phyloP scores from a whole-genome alignment of 2,888 invertebrate genomes.

The Ichneumon xanthorius region DNA sequence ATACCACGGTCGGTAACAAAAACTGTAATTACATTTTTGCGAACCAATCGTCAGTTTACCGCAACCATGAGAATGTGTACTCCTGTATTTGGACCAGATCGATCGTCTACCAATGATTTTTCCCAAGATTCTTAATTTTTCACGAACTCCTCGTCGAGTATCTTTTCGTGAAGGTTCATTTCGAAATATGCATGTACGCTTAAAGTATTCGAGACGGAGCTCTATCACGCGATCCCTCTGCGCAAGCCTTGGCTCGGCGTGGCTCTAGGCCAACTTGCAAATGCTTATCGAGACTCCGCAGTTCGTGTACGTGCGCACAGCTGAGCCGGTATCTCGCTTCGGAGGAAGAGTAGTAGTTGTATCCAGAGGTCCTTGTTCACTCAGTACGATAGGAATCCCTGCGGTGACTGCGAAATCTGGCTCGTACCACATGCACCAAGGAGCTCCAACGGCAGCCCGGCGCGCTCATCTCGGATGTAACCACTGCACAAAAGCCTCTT shows the following conservation, averaged over 20 bases:
- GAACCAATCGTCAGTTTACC: no score
- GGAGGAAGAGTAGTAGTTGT: conserved; percentile 12
- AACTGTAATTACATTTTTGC: no score
- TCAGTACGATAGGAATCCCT: conserved; percentile 51
- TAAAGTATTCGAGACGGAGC: conserved; percentile 14
- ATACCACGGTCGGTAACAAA: no score
- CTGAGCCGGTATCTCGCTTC: conserved; percentile 23
- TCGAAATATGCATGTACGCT: neutral
- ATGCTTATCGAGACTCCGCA: conserved; percentile 28
- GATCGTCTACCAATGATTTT: no score
- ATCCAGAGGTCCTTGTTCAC: conserved; percentile 50
- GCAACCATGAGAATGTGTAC: no score
- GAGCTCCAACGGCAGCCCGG: neutral
- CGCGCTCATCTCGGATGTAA: conserved; percentile 31
- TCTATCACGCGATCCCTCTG: conserved; percentile 23
- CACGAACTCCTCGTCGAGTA: neutral
- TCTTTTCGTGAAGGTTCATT: neutral
- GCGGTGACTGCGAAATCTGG: conserved; percentile 19
- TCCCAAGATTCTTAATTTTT: neutral
- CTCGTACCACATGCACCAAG: conserved; percentile 15
- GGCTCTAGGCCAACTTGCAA: conserved; percentile 24
- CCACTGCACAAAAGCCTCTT: conserved; percentile 16
- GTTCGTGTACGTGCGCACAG: conserved; percentile 1
- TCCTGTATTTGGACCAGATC: no score
- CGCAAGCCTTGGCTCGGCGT: conserved; percentile 1